Base-by-base conservation (phyloP, 2,888 invertebrate species). In the Drosophila mayaguana region DNA sequence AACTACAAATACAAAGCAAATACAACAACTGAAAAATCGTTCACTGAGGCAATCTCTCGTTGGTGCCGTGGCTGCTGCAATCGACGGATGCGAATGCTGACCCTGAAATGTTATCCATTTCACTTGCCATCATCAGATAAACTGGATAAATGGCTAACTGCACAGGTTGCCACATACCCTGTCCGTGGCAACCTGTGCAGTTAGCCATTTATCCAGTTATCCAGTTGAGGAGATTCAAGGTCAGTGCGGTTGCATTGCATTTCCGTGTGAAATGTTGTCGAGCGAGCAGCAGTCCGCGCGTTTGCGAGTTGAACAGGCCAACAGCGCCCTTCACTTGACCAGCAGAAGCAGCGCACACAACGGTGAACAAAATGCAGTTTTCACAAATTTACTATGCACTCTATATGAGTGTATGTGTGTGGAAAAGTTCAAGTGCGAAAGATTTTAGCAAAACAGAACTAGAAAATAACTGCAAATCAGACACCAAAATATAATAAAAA, bases 51-150 rank as follows among this genome's bases (percentile, higher is more conserved):
- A 78, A 71, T 78, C 76, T 50, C 72, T 63, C 56, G 46, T 42
- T 74, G 43, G 51, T 34, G 46, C 40, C 68, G 54, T 25, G 34
- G 69, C 57, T 69, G 69, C 48, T 65, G 73, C 73, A 60, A 65
- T 78, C 64, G 34, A 25, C 40, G 51, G 63, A 75, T 72, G 48
- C 61, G 69, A 65, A 34, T 70, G 77, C 48, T 83, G 89, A 70
- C 88, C 89, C 70, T 89, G 89, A 88, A 85, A 75, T 56, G 45
- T 64, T 70, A 89, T 89, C 85, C 79, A 86, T 89, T 86, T 89
- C 86, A 89, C 88, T 74, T 81, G 80, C 78, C 78, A 78, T 69
- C 75, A n/a, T n/a, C n/a, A n/a, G n/a, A n/a, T n/a, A n/a, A n/a
- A n/a, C n/a, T n/a, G n/a, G n/a, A n/a, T n/a, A n/a, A n/a, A n/a